Percentiles rank a stretch among this genome's conserved stretches.
Evolutionary conservation across 2,888 invertebrate genomes (phyloP).

Genomic region (Alloplasta piceator): DNA sequence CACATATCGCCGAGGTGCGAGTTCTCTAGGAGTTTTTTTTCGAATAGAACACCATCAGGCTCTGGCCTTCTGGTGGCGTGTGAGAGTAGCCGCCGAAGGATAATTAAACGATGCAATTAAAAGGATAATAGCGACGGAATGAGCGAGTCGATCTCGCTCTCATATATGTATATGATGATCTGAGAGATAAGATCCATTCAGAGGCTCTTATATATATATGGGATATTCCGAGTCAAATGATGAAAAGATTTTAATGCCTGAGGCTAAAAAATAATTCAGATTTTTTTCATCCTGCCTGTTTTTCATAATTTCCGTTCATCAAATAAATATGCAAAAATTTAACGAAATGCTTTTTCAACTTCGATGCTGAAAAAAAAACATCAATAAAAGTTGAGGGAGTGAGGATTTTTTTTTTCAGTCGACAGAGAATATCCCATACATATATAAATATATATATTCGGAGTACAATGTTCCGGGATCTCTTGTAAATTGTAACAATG

Average conservation of each 20-base stretch:
- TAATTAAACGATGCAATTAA: conserved; percentile 79
- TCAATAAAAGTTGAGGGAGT: too few species aligned
- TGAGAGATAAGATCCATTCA: conserved; percentile 14
- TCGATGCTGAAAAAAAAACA: too few species aligned
- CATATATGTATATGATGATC: conserved; percentile 10
- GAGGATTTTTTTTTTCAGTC: too few species aligned
- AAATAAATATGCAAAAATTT: too few species aligned
- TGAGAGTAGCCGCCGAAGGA: conserved; percentile 52
- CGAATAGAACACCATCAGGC: conserved; percentile 5
- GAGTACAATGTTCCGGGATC: conserved; percentile 41
- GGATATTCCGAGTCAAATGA: too few species aligned
- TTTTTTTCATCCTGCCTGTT: too few species aligned
- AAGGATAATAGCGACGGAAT: conserved; percentile 71
- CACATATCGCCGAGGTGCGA: conserved; percentile 11
- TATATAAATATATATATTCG: background rate
- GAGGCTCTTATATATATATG: too few species aligned
- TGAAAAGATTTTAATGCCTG: too few species aligned
- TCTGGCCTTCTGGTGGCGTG: conserved; percentile 3
- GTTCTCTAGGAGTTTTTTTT: conserved; percentile 13
- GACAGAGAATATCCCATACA: too few species aligned
- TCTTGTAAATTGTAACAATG: conserved; percentile 78
- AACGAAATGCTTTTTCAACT: too few species aligned
- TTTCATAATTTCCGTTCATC: too few species aligned
- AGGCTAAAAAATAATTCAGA: too few species aligned
- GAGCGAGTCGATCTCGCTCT: conserved; percentile 60